phyloP scores from a whole-genome alignment of 2,797 vertebrate genomes.

The Rhincodon typus region DNA sequence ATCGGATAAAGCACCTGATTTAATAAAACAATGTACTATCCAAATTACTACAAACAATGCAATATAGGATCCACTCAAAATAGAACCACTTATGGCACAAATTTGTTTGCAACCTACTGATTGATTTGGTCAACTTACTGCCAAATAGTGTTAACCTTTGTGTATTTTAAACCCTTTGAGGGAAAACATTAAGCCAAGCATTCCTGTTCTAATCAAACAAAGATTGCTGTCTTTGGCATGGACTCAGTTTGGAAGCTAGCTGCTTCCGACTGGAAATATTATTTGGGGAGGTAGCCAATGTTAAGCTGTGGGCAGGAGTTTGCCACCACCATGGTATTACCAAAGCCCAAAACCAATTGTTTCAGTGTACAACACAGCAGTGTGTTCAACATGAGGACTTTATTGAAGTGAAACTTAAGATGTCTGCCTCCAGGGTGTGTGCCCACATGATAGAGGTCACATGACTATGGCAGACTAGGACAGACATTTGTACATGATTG shows the following conservation, averaged over 20 bases:
- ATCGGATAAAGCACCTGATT: not conserved
- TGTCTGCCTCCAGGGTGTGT: too few species aligned
- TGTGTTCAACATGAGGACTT: too few species aligned
- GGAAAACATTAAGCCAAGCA: not conserved
- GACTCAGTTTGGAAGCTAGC: not conserved
- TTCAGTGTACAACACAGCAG: too few species aligned
- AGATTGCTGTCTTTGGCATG: not conserved
- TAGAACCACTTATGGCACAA: not conserved
- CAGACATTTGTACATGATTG: too few species aligned
- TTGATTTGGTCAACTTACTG: not conserved
- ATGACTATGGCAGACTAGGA: too few species aligned
- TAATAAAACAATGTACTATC: not conserved
- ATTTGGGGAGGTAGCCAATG: not conserved
- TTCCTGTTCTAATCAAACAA: not conserved
- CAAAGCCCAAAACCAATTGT: not conserved
- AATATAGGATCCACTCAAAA: not conserved
- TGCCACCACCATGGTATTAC: not conserved
- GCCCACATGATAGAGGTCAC: too few species aligned
- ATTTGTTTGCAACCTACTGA: not conserved
- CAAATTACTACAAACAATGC: not conserved
- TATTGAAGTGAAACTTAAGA: too few species aligned
- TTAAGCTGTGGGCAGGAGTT: not conserved
- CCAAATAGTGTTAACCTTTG: not conserved
- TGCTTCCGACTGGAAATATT: too few species aligned
- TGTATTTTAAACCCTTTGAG: not conserved